A percentile compares a stretch with the other conserved stretches of the same genome.
These are phyloP conservation scores for Papilio elwesi DNA, from an alignment of 2,888 invertebrate species.

Conservation along the genomic window DNA sequence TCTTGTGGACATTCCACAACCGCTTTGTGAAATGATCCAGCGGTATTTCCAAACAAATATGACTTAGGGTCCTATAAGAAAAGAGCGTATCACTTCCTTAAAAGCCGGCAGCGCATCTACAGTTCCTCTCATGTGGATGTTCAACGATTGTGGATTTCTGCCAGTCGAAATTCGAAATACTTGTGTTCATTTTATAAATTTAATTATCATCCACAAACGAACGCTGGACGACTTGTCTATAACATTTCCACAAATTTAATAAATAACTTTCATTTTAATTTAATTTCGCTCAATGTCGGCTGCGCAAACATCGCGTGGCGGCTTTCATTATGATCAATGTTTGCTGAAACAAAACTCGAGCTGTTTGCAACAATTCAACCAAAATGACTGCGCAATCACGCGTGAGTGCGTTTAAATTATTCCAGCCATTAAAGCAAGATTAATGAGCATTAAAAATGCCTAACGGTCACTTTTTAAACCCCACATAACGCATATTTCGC, in stretches of 20 bases:
- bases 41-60: no score
- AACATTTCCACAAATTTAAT: not conserved
- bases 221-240: not conserved
- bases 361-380: conserved; percentile 34
- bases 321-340: conserved; percentile 25
- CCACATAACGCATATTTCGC: conserved; percentile 1
- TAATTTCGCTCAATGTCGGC: conserved; percentile 5
- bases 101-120: no score
- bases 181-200: not conserved
- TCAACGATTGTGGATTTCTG: no score
- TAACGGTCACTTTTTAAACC: conserved; percentile 27
- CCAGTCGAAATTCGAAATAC: not conserved
- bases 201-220: not conserved
- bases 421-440: conserved; percentile 32
- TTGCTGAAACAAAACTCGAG: conserved; percentile 24
- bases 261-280: conserved; percentile 19
- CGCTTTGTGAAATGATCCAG: no score
- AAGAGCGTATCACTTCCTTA: no score
- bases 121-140: no score
- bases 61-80: no score
- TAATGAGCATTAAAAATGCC: conserved; percentile 34
- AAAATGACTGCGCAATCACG: conserved; percentile 33
- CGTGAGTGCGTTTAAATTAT: conserved; percentile 34
- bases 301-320: conserved; percentile 16
- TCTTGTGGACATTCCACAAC: no score